phyloP scores from a whole-genome alignment of 1,140 invertebrate species.

The Plodia interpunctella region DNA sequence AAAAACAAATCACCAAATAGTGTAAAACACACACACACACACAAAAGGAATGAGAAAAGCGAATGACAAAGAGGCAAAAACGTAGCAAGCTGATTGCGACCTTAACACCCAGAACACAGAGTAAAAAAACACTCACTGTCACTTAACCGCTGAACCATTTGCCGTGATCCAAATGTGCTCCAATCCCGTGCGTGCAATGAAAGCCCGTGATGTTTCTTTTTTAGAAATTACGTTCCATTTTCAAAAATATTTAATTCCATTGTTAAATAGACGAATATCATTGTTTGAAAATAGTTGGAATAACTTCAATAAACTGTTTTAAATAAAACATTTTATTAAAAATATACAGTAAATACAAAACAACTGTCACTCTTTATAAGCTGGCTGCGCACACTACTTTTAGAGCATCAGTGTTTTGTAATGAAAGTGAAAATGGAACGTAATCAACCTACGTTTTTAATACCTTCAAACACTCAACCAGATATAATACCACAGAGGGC shows the following conservation, averaged over 20 bases:
- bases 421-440: neutral
- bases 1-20: neutral
- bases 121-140: slow-evolving; percentile 26
- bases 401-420: no score
- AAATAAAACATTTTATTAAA: no score
- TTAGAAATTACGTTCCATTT: slow-evolving; percentile 5
- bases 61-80: slow-evolving; percentile 1
- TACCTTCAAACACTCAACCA: no score
- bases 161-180: slow-evolving; percentile 28
- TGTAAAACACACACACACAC: neutral
- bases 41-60: neutral
- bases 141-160: slow-evolving; percentile 28
- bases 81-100: slow-evolving; percentile 6
- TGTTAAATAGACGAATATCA: no score
- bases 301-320: no score
- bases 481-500: no score
- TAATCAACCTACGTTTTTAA: neutral
- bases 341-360: no score
- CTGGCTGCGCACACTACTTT: no score
- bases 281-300: no score
- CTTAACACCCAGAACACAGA: slow-evolving; percentile 16
- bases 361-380: no score
- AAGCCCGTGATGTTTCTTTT: slow-evolving; percentile 22
- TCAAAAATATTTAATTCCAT: no score
- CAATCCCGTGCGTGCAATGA: slow-evolving; percentile 34